Conservation (phyloP, 1,140 invertebrate species). For the Polypedilum pembai region DNA sequence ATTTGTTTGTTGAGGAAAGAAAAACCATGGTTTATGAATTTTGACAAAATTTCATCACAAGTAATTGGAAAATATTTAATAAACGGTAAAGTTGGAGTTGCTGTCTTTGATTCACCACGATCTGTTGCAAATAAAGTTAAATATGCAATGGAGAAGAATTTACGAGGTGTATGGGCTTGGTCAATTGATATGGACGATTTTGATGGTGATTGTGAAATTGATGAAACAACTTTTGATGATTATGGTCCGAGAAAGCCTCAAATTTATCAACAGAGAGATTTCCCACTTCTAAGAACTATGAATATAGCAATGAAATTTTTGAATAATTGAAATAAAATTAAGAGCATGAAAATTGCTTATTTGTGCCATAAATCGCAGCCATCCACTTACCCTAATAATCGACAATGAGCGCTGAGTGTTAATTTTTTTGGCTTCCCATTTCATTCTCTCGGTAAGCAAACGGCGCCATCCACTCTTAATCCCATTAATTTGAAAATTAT, state of each 20-base stretch:
- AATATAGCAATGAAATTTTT: background rate
- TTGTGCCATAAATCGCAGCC: too few relatives aligned
- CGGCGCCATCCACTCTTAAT: too few relatives aligned
- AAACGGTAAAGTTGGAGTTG: background rate
- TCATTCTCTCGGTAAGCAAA: too few relatives aligned
- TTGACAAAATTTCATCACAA: background rate
- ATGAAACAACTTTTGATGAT: background rate
- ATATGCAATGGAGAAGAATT: slow-evolving; percentile 29
- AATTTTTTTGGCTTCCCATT: too few relatives aligned
- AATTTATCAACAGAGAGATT: background rate
- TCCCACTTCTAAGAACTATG: background rate
- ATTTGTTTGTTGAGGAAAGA: slow-evolving; percentile 37
- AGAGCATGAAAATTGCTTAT: background rate
- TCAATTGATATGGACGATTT: slow-evolving; percentile 31
- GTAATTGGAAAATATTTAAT: background rate
- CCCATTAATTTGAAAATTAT: too few relatives aligned
- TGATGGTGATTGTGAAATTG: background rate
- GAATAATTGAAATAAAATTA: background rate
- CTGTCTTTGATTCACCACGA: background rate
- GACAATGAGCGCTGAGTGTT: too few relatives aligned
- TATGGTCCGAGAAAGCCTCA: background rate
- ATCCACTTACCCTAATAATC: too few relatives aligned
- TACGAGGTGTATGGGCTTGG: slow-evolving; percentile 30
- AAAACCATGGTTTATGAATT: background rate
- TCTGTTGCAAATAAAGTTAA: slow-evolving; percentile 22